phyloP scores from a whole-genome alignment of 53 echinoderm and acorn worm species.

The Henricia sp. region DNA sequence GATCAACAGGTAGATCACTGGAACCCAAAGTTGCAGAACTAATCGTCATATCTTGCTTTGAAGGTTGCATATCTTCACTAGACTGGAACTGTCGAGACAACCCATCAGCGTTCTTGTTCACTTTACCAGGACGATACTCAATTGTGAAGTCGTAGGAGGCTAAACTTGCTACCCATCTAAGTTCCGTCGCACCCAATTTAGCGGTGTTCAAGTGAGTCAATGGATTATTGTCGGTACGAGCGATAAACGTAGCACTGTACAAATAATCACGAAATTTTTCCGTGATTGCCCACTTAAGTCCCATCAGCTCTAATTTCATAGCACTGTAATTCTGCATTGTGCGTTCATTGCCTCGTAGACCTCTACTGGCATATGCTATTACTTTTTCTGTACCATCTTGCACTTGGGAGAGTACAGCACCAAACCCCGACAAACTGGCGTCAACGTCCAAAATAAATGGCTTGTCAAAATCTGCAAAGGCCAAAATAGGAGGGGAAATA shows the following conservation, averaged over 20 bases:
- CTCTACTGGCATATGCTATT: too few species aligned
- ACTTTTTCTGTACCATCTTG: too few species aligned
- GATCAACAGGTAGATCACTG: background rate
- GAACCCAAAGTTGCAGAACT: background rate
- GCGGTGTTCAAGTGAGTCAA: slow-evolving; percentile 42
- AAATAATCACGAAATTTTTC: slow-evolving; percentile 70
- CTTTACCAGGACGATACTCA: background rate
- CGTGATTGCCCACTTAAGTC: slow-evolving; percentile 66
- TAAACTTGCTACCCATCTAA: slow-evolving; percentile 1
- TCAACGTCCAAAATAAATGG: too few species aligned
- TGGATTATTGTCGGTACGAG: slow-evolving; percentile 53
- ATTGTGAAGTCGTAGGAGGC: background rate
- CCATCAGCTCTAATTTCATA: slow-evolving; percentile 65
- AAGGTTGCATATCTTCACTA: too few species aligned
- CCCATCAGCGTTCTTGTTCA: slow-evolving; percentile 2
- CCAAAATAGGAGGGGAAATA: slow-evolving; percentile 48
- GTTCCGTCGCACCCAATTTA: slow-evolving; percentile 21
- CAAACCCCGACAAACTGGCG: too few species aligned
- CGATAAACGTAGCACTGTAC: slow-evolving; percentile 15
- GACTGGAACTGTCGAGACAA: background rate
- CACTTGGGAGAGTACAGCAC: too few species aligned
- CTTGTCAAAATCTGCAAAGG: slow-evolving; percentile 67
- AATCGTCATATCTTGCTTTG: background rate
- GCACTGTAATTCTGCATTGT: too few species aligned
- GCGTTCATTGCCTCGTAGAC: too few species aligned